Evolutionary conservation across 2,888 invertebrate species (phyloP), one percentile per base, ranked within the genome.

Genomic region (Baccha elongata): DNA sequence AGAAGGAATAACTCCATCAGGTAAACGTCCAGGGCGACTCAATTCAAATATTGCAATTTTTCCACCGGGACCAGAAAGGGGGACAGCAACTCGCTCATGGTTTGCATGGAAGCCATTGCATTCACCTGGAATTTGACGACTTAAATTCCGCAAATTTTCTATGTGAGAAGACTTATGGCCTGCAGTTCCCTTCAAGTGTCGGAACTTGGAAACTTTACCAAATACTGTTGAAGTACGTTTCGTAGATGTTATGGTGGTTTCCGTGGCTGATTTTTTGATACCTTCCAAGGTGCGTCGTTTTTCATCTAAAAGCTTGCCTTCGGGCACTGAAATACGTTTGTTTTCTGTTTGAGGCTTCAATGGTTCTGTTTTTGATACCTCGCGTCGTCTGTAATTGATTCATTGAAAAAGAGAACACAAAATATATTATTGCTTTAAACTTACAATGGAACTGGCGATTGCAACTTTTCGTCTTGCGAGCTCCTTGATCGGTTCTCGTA

Each of bases 81-180:
- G 98, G 0, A 99, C 95, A 0, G 98, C 98, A 78, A 97, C 96
- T 23, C 97, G 94, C 85, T 94, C 93, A 8, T 94, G 93, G 91
- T 98, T 98, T 0, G 96, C 97, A 89, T 96, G 96, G 88, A 98
- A 97, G 32, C 97, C 96, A 89, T 98, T 97, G 89, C 98, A 97
- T 91, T 98, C 98, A 1, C 98, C 97, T 0, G 98, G 96, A 86
- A 98, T 95, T 89, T 97, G 98, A 52, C 97, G 93, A 89, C 97
- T 97, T 44, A 98, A 92, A 88, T 97, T 97, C 78, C 97, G 94
- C 79, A 98, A 93, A 88, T 98, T 98, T 88, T 98, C 98, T 85
- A 98, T 96, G 87, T 97, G 97, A 1, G 95, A 95, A 19, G 96
- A 97, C 91, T 97, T 97, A 91, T 98, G 98, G 0, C 95, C 95